Evolutionary conservation across 2,797 vertebrate genomes (phyloP).

Genomic region (Cuniculus paca): DNA sequence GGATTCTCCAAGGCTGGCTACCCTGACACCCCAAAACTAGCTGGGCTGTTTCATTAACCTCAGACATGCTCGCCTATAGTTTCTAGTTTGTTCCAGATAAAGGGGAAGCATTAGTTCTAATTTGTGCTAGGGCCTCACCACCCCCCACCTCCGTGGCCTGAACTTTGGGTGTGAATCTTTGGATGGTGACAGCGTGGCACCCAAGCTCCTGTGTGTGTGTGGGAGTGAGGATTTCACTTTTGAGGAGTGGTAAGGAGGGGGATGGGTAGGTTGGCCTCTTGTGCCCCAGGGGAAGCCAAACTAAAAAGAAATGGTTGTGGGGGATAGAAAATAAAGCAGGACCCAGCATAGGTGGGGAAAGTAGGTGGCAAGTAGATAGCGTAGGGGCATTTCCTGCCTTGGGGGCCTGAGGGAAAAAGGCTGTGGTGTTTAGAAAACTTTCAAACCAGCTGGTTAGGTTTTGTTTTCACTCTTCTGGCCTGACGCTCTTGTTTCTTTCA

Average conservation of each 20-base stretch:
- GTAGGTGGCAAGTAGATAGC: background rate
- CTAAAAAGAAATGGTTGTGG: background rate
- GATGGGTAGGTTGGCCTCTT: background rate
- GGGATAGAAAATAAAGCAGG: too few species aligned
- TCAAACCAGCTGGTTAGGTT: background rate
- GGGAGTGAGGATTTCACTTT: background rate
- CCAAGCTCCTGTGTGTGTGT: background rate
- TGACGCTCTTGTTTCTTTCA: background rate
- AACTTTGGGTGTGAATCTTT: background rate
- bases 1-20: background rate
- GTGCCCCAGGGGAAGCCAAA: background rate
- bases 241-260: background rate
- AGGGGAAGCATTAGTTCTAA: background rate
- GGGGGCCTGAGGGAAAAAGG: background rate
- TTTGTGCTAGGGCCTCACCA: background rate
- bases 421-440: constrained; percentile 42
- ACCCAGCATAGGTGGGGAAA: background rate
- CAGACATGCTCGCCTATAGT: background rate
- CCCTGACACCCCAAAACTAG: background rate
- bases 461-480: background rate
- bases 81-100: background rate
- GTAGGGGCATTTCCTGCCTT: constrained; percentile 50
- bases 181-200: background rate
- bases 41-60: background rate
- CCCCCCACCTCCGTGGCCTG: background rate